Percentiles rank a stretch among this genome's conserved stretches.
Evolutionary conservation across 2,113 vertebrate species (phyloP).

Genomic region (Dasypus novemcinctus): DNA sequence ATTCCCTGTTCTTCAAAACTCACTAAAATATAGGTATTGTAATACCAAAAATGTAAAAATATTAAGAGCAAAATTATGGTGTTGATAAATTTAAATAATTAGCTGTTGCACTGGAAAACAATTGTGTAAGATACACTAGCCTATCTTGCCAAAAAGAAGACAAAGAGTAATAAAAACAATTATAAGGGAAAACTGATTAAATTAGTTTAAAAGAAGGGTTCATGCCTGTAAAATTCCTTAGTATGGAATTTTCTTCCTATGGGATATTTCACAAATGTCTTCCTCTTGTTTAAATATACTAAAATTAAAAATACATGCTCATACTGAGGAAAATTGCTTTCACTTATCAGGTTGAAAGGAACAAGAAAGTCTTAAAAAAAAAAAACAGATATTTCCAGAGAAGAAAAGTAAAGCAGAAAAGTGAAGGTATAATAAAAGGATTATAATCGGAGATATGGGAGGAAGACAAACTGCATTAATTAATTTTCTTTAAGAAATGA

Average conservation of each 20-base stretch:
- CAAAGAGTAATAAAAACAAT: slow-evolving; percentile 59
- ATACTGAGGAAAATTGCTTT: slow-evolving; percentile 57
- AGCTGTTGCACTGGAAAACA: not conserved
- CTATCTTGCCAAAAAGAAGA: slow-evolving; percentile 26
- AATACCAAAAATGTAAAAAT: slow-evolving; percentile 41
- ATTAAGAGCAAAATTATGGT: slow-evolving; percentile 46
- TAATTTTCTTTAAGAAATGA: slow-evolving; percentile 86
- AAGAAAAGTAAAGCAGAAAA: slow-evolving; percentile 57
- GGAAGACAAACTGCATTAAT: slow-evolving; percentile 83
- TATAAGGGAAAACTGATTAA: slow-evolving; percentile 53
- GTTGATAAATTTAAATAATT: slow-evolving; percentile 46
- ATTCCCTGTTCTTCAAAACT: slow-evolving; percentile 50
- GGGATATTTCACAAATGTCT: slow-evolving; percentile 17
- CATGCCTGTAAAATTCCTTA: slow-evolving; percentile 45
- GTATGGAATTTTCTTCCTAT: slow-evolving; percentile 1
- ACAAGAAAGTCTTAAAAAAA: slow-evolving; percentile 46
- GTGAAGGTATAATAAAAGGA: slow-evolving; percentile 67
- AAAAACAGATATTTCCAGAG: slow-evolving; percentile 47
- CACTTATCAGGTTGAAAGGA: slow-evolving; percentile 40
- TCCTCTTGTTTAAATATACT: slow-evolving; percentile 54
- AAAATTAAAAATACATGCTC: slow-evolving; percentile 55
- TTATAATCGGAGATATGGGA: slow-evolving; percentile 75
- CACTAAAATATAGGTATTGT: slow-evolving; percentile 18
- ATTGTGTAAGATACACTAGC: not conserved
- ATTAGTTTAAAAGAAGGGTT: slow-evolving; percentile 43